Evolutionary conservation across 2,113 vertebrate genomes (phyloP), one percentile per base, ranked within the genome.

Genomic region (Athene cunicularia): DNA sequence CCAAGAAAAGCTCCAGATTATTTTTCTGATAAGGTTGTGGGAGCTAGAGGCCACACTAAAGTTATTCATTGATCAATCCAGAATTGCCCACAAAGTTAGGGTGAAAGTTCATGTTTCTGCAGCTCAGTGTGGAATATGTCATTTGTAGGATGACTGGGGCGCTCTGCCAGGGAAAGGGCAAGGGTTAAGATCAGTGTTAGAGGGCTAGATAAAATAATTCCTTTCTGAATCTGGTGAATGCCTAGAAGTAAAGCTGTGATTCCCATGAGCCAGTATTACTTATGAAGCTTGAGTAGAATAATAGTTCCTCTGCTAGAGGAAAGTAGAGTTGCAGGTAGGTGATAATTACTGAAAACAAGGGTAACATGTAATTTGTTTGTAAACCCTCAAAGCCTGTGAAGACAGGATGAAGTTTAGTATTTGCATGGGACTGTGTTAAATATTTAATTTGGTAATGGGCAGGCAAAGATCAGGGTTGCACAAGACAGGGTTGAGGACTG

Each of bases 251-350:
- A 89, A 83, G 32, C 41, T 58, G 27, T 66, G 39, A 64, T 58
- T 92, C 58, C 20, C 12, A 5, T 7, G 28, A 81, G 27, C 79
- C 82, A 58, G 4, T 58, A 18, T 77, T 71, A 41, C 8, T 16
- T 8, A 26, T 0, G 0, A 32, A 41, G 23, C 28, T 88, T 43
- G 11, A 62, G 14, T 16, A 90, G 20, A 28, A 20, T 52, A 8
- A 7, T 10, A 26, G 26, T 23, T 62, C 26, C 58, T 63, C 53
- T 89, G 47, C 43, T 39, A 58, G 58, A 63, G 32, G 35, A 68
- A 89, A 27, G 28, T 6, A n/a, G 19, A 83, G n/a, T 47, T 77
- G 55, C 59, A 60, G 35, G 13, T 23, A 43, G 33, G 14, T 84
- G 39, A 37, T 26, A 64, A 20, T 55, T 82, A 50, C 1, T 83